A percentile compares a stretch with the other conserved stretches of the same genome.
Evolutionary conservation across 2,113 vertebrate species (phyloP).

Genomic region (Onychorhynchus coronatus): DNA sequence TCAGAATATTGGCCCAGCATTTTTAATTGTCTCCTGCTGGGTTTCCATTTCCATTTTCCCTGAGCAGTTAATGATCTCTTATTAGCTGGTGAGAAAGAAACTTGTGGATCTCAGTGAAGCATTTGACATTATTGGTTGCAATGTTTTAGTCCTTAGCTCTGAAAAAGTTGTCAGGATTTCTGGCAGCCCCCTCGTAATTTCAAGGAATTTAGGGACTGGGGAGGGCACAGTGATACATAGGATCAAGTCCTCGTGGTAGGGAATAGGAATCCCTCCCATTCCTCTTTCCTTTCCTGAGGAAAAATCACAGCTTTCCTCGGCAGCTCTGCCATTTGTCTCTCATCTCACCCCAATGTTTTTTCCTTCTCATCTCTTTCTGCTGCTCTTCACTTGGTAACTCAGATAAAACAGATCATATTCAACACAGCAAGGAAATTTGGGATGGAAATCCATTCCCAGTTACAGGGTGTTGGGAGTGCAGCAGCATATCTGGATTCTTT

Average conservation of each 20-base stretch:
- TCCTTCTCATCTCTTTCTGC: background rate
- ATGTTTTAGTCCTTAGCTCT: background rate
- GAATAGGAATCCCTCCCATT: background rate
- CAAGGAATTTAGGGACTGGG: background rate
- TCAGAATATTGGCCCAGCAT: background rate
- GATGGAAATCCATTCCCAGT: no score
- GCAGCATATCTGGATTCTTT: no score
- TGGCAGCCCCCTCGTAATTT: background rate
- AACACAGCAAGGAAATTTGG: no score
- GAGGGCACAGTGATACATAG: background rate
- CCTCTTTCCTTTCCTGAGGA: background rate
- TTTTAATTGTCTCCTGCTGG: constrained; percentile 11
- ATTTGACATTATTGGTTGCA: constrained; percentile 20
- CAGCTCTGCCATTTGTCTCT: background rate
- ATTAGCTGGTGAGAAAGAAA: constrained; percentile 18
- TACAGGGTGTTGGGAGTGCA: no score
- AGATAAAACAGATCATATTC: no score
- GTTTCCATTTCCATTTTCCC: constrained; percentile 9
- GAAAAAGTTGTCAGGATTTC: background rate
- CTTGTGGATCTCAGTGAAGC: background rate
- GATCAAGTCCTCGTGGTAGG: background rate
- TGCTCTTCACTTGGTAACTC: background rate
- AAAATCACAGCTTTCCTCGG: background rate
- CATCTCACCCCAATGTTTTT: background rate
- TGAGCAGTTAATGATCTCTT: constrained; percentile 41